Evolutionary conservation across 2,888 invertebrate species (phyloP).

Genomic region (Lydus trimaculatus): DNA sequence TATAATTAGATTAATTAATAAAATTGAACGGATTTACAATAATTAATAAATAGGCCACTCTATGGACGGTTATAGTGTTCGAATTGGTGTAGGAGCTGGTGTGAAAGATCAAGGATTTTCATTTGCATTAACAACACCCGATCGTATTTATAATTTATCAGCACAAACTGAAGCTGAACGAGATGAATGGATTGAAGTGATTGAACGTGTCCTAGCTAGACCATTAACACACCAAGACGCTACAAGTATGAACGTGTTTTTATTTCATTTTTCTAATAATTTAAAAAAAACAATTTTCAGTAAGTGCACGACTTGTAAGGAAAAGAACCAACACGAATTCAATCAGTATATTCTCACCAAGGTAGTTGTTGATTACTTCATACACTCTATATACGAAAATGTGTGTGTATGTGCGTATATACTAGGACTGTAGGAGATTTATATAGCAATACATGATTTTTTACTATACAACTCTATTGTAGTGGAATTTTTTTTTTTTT

Average conservation of each 20-base stretch:
- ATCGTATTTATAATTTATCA: slow-evolving; percentile 77
- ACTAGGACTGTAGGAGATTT: not conserved
- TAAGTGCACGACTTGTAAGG: slow-evolving; percentile 73
- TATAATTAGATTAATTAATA: too few species aligned
- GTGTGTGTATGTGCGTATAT: not conserved
- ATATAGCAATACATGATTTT: slow-evolving; percentile 2
- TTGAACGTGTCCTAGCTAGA: slow-evolving; percentile 76
- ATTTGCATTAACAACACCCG: slow-evolving; percentile 84
- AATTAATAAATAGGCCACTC: slow-evolving; percentile 66
- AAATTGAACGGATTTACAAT: not conserved
- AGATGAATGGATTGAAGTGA: slow-evolving; percentile 80
- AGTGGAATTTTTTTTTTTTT: not conserved
- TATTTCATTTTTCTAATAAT: too few species aligned
- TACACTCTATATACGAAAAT: too few species aligned
- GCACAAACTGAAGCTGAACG: slow-evolving; percentile 80
- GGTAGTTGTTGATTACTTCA: too few species aligned
- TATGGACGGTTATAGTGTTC: slow-evolving; percentile 78
- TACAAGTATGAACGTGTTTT: slow-evolving; percentile 60
- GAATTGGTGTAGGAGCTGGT: slow-evolving; percentile 71
- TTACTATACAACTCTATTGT: not conserved
- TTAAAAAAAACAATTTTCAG: too few species aligned
- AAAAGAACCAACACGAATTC: slow-evolving; percentile 77
- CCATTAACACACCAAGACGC: slow-evolving; percentile 82
- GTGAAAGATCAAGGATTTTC: slow-evolving; percentile 81
- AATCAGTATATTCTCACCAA: slow-evolving; percentile 78